phyloP scores from a whole-genome alignment of 2,113 vertebrate species.

The Xyrauchen texanus region DNA sequence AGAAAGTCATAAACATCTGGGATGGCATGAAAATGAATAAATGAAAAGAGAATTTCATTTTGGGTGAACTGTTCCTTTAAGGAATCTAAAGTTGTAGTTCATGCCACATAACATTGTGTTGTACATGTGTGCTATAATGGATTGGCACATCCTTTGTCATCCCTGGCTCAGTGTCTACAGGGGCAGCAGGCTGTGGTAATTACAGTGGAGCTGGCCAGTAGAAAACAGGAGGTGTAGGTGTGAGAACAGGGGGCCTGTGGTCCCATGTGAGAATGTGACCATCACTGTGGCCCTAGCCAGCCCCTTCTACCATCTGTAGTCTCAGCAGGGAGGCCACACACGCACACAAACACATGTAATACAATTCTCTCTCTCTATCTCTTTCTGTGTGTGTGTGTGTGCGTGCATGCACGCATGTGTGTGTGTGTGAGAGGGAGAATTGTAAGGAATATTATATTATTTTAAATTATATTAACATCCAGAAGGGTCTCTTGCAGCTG shows the following conservation, averaged over 20 bases:
- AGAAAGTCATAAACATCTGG: no score
- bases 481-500: slow-evolving; percentile 18
- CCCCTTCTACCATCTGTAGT: slow-evolving; percentile 75
- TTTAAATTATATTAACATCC: slow-evolving; percentile 56
- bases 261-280: slow-evolving; percentile 80
- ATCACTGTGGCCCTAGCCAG: slow-evolving; percentile 65
- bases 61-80: no score
- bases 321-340: slow-evolving; percentile 67
- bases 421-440: no score
- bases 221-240: slow-evolving; percentile 63
- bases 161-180: slow-evolving; percentile 38
- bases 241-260: slow-evolving; percentile 70
- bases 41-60: no score
- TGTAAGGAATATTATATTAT: no score
- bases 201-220: slow-evolving; percentile 55
- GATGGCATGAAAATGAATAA: no score
- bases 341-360: no score
- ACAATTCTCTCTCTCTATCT: no score
- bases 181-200: slow-evolving; percentile 57
- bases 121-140: slow-evolving; percentile 41
- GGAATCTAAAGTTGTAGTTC: slow-evolving; percentile 10
- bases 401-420: no score
- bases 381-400: no score
- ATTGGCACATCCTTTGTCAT: slow-evolving; percentile 42
- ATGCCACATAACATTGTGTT: slow-evolving; percentile 40